Evolutionary conservation across 2,797 vertebrate genomes (phyloP).

Genomic region (Melanotaenia trifasciata): DNA sequence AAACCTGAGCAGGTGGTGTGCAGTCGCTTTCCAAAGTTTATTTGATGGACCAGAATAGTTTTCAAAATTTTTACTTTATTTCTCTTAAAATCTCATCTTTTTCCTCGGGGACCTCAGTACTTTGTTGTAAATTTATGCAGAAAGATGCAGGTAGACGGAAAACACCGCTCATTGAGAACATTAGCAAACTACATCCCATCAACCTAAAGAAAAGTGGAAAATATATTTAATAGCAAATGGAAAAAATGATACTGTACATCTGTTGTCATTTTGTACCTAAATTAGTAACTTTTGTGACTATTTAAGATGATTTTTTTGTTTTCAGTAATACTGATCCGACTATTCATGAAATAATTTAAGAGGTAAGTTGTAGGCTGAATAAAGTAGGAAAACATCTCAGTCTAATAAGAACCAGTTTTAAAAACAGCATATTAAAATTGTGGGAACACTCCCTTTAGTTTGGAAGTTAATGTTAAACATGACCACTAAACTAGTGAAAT

Average conservation of each 20-base stretch:
- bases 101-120: too few species aligned
- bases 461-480: too few species aligned
- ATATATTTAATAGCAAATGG: not conserved
- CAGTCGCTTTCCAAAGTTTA: too few species aligned
- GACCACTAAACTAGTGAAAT: not conserved
- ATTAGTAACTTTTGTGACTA: not conserved
- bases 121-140: not conserved
- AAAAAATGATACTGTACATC: too few species aligned
- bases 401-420: not conserved
- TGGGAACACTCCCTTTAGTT: too few species aligned
- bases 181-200: not conserved
- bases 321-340: not conserved
- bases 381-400: not conserved
- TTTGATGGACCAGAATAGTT: not conserved
- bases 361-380: constrained; percentile 53
- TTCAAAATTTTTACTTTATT: not conserved
- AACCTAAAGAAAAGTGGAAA: not conserved
- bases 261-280: not conserved
- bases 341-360: not conserved
- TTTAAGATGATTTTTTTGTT: not conserved
- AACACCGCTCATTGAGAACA: not conserved
- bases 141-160: not conserved
- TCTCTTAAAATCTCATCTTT: too few species aligned
- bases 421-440: not conserved
- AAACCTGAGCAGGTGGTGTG: not conserved